Conservation (phyloP, 2,797 vertebrate species). For the Microctenopoma stevenorrisi region DNA sequence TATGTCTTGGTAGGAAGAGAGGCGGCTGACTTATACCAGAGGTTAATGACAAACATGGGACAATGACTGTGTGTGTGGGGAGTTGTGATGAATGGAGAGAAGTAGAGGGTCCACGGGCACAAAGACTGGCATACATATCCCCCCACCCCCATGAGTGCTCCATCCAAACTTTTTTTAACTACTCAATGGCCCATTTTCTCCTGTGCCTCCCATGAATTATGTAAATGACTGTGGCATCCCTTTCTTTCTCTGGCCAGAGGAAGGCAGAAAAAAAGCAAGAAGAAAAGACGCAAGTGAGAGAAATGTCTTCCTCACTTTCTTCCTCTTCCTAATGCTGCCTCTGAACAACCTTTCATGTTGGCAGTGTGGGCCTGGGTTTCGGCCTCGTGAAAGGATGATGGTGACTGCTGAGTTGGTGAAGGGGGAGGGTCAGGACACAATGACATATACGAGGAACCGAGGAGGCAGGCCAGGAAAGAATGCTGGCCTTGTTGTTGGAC, state of each 20-base stretch:
- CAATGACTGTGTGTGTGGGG: slow-evolving; percentile 81
- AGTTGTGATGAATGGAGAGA: slow-evolving; percentile 65
- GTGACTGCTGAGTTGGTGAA: slow-evolving; percentile 65
- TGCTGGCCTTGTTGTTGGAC: slow-evolving; percentile 93
- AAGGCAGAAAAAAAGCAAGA: slow-evolving; percentile 73
- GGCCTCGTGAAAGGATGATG: slow-evolving; percentile 91
- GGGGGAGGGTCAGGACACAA: slow-evolving; percentile 85
- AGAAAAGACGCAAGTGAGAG: slow-evolving; percentile 72
- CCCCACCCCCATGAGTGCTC: slow-evolving; percentile 46
- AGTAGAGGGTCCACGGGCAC: slow-evolving; percentile 77
- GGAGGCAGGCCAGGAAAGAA: slow-evolving; percentile 90
- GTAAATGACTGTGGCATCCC: slow-evolving; percentile 86
- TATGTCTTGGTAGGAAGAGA: slow-evolving; percentile 84
- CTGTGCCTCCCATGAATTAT: slow-evolving; percentile 93
- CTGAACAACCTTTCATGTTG: slow-evolving; percentile 91
- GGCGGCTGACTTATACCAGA: slow-evolving; percentile 87
- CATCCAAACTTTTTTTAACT: slow-evolving; percentile 65
- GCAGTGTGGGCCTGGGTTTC: slow-evolving; percentile 77
- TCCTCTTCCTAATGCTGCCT: slow-evolving; percentile 73
- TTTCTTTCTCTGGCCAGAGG: slow-evolving; percentile 68
- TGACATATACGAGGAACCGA: slow-evolving; percentile 91
- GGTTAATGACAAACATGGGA: slow-evolving; percentile 93
- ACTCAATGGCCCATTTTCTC: slow-evolving; percentile 89
- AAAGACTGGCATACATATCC: slow-evolving; percentile 91
- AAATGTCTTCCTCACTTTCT: slow-evolving; percentile 88